phyloP scores from a whole-genome alignment of 2,113 vertebrate species.

The Corythoichthys haematopterus region DNA sequence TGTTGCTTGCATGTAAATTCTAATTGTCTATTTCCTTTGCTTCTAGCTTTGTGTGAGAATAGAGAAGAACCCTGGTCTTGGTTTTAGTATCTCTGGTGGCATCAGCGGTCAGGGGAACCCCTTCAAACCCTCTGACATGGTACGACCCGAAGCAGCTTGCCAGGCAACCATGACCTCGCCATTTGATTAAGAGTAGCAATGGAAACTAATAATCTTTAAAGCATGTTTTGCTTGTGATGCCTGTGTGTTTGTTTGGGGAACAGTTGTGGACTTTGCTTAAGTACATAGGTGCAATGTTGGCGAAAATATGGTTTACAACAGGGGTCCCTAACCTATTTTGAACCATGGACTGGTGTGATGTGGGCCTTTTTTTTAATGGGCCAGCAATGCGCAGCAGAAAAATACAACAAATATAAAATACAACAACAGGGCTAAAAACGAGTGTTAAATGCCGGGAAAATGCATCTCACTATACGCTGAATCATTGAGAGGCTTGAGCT shows the following conservation, averaged over 20 bases:
- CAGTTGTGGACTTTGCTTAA: slow-evolving; percentile 23
- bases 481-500: too few relatives aligned
- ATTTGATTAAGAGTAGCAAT: slow-evolving; percentile 68
- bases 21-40: slow-evolving; percentile 1
- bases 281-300: neutral
- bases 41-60: slow-evolving; percentile 93
- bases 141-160: slow-evolving; percentile 68
- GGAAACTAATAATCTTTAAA: slow-evolving; percentile 66
- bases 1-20: neutral
- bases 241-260: slow-evolving; percentile 24
- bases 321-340: too few relatives aligned
- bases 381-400: too few relatives aligned
- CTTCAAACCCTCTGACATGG: slow-evolving; percentile 99
- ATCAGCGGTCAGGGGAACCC: slow-evolving; percentile 99
- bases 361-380: too few relatives aligned
- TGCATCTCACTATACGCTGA: too few relatives aligned
- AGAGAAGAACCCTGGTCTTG: slow-evolving; percentile 98
- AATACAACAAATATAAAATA: too few relatives aligned
- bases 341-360: too few relatives aligned
- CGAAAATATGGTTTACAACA: neutral
- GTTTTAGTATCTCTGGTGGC: slow-evolving; percentile 98
- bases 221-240: slow-evolving; percentile 46
- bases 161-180: slow-evolving; percentile 46
- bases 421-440: too few relatives aligned
- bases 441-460: too few relatives aligned